Base-by-base conservation (phyloP, 2,113 vertebrate genomes). In the Cygnus atratus region DNA sequence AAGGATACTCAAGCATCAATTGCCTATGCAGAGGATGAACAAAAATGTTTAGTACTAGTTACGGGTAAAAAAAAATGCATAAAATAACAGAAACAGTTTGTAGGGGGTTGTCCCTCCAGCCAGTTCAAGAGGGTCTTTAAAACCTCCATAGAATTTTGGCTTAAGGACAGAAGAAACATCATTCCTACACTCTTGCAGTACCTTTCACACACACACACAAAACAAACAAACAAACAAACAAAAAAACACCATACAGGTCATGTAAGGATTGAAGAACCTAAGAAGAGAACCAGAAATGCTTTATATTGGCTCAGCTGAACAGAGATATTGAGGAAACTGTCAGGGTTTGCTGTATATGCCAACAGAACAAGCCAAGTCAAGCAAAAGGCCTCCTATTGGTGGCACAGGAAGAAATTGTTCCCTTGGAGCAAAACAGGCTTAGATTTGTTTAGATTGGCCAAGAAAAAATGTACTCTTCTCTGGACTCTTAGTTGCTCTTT, bases 351-450 rank as follows among this genome's bases (percentile, higher is more conserved):
- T 62, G 8, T 31, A 65, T 48, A 73, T 46, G 87, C 89, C 93
- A 95, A 65, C 93, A 87, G n/a, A 84, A 41, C 73, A 92, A 91
- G 91, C 89, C 95, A 96, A 94, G 71, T 50, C 78, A 95, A 95
- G 87, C 67, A 89, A 92, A 92, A 79, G 13, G 94, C 12, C 9
- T 48, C 31, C 13, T 62, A 1, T 25, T 87, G 77, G 71, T 91
- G 73, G 77, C 66, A 95, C 20, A 87, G 54, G 12, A 92, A 92
- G 20, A 92, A 91, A 89, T 41, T 89, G 57, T 37, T 89, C 65
- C 62, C 54, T 82, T 95, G 74, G 44, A 95, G 87, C 18, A 82
- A 76, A 81, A 65, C 11, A 44, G n/a, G 21, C 44, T 87, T 85
- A 79, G 13, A 70, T 91, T 76, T 95, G 48, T 91, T 96, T 97